Conservation (phyloP, 2,113 vertebrate genomes). For the Beaufortia kweichowensis region DNA sequence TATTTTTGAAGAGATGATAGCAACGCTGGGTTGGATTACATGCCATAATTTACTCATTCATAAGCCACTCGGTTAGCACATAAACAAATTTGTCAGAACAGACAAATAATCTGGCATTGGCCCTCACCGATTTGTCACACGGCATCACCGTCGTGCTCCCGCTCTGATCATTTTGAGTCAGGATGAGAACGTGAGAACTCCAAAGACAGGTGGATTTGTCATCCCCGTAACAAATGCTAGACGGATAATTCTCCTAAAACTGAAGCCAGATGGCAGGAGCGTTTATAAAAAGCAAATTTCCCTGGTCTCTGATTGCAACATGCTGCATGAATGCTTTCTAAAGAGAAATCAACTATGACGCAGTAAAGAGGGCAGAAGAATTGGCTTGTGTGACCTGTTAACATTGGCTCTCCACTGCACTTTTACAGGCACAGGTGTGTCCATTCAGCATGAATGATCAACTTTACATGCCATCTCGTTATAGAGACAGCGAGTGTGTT, state of each 20-base stretch:
- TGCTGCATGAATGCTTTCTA: background rate
- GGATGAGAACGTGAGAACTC: slow-evolving; percentile 35
- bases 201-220: slow-evolving; percentile 46
- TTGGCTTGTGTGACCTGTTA: slow-evolving; percentile 43
- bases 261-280: slow-evolving; percentile 27
- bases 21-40: background rate
- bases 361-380: slow-evolving; percentile 23
- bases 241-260: slow-evolving; percentile 34
- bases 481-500: slow-evolving; percentile 24
- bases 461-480: slow-evolving; percentile 39
- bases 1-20: slow-evolving; percentile 28
- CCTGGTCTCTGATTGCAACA: background rate
- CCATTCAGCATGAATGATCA: slow-evolving; percentile 54
- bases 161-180: slow-evolving; percentile 40
- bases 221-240: slow-evolving; percentile 35
- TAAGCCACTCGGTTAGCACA: slow-evolving; percentile 36
- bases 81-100: slow-evolving; percentile 44
- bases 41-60: slow-evolving; percentile 29
- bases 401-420: slow-evolving; percentile 29
- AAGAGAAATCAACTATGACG: background rate
- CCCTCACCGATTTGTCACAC: slow-evolving; percentile 29
- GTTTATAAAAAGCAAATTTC: background rate
- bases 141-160: slow-evolving; percentile 27
- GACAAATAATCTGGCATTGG: slow-evolving; percentile 42
- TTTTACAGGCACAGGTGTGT: slow-evolving; percentile 49